A percentile compares a stretch with the other conserved stretches of the same genome.
phyloP scores from a whole-genome alignment of 2,113 vertebrate species.

The Pterocles orientalis region DNA sequence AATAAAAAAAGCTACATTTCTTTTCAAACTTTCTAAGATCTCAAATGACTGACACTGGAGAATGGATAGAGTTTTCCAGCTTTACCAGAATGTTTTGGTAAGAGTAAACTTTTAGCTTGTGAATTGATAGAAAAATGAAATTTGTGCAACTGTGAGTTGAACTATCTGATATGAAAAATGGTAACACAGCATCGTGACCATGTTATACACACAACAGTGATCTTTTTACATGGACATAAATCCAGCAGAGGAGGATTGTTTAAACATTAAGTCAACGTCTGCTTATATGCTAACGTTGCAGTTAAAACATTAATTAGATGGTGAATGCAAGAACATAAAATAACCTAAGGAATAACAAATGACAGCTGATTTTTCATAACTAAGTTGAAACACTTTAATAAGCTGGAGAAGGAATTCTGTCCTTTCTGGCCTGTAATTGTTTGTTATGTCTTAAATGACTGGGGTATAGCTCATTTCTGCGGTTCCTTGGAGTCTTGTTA shows the following conservation, averaged over 20 bases:
- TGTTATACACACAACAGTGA: fast-evolving
- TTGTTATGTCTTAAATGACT: neutral
- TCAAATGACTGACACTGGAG: neutral
- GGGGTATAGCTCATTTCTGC: neutral
- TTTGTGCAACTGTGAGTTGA: neutral
- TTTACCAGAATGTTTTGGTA: neutral
- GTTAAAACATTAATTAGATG: neutral
- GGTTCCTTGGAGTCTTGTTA: neutral
- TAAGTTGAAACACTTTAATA: neutral
- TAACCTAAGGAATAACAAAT: neutral
- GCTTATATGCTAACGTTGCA: neutral
- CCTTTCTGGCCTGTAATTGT: neutral
- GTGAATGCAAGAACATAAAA: neutral
- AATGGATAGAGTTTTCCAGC: neutral
- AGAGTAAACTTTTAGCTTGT: neutral
- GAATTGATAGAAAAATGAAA: neutral
- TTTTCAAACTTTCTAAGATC: neutral
- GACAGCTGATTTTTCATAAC: neutral
- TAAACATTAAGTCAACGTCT: neutral
- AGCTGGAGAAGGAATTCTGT: neutral
- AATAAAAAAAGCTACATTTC: neutral
- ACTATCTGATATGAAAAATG: neutral
- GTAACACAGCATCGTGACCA: neutral
- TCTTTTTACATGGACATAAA: neutral
- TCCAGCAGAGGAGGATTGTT: neutral